These are phyloP conservation scores for Eulemur rubriventer DNA, from an alignment of 2,797 vertebrate genomes.

Conservation along the genomic window DNA sequence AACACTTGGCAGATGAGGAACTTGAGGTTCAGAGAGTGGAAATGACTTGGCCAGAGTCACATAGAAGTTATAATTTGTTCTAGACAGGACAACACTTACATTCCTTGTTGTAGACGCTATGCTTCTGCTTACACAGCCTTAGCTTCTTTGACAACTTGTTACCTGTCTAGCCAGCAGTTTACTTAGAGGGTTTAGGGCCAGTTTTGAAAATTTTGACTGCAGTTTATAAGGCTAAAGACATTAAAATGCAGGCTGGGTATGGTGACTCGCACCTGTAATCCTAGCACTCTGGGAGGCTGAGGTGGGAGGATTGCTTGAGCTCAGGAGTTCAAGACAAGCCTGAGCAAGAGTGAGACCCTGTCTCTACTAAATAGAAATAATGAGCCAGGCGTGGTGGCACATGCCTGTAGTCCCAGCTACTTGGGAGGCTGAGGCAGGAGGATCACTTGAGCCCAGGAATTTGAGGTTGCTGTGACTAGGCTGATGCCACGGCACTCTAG, in stretches of 20 bases:
- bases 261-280: too few species aligned
- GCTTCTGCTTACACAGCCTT: conserved; percentile 14
- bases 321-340: too few species aligned
- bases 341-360: too few species aligned
- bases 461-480: too few species aligned
- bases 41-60: conserved; percentile 28
- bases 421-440: too few species aligned
- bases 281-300: too few species aligned
- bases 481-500: too few species aligned
- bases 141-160: not conserved
- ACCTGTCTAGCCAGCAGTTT: not conserved
- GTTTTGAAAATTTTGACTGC: not conserved
- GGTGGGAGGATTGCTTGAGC: too few species aligned
- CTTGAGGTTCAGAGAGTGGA: conserved; percentile 20
- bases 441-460: too few species aligned
- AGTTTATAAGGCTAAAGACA: conserved; percentile 18
- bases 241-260: not conserved
- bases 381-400: too few species aligned
- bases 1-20: conserved; percentile 26
- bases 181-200: not conserved
- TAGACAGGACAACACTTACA: not conserved
- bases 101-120: not conserved
- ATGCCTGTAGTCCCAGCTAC: too few species aligned
- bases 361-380: too few species aligned
- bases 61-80: conserved; percentile 13